These are phyloP conservation scores for Masnerella sp. DNA, from an alignment of 2,888 invertebrate species.

Conservation along the genomic window DNA sequence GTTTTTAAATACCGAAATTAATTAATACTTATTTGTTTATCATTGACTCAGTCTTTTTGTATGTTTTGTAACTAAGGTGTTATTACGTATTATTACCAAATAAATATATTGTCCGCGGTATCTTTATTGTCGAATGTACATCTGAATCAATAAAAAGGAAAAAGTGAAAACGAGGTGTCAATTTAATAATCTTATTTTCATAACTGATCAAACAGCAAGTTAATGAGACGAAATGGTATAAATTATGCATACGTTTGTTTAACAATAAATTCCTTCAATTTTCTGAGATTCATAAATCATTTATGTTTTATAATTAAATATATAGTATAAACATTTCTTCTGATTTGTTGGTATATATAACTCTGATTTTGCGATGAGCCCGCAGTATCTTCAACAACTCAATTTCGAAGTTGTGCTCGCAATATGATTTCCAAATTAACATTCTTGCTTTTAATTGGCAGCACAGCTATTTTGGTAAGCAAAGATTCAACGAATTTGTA, in stretches of 20 bases:
- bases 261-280: slow-evolving; percentile 16
- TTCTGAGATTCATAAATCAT: slow-evolving; percentile 26
- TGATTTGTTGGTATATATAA: slow-evolving; percentile 28
- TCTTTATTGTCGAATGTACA: slow-evolving; percentile 20
- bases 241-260: slow-evolving; percentile 21
- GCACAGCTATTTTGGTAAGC: slow-evolving; percentile 23
- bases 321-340: slow-evolving; percentile 14
- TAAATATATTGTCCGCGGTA: slow-evolving; percentile 11
- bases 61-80: neutral
- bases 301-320: slow-evolving; percentile 10
- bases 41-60: slow-evolving; percentile 1
- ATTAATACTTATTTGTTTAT: slow-evolving; percentile 10
- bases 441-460: slow-evolving; percentile 18
- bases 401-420: neutral
- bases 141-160: slow-evolving; percentile 24
- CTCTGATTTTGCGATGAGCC: neutral
- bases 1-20: no score
- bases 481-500: neutral
- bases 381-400: neutral
- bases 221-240: slow-evolving; percentile 3
- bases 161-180: neutral
- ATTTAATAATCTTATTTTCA: slow-evolving; percentile 17
- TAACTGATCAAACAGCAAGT: slow-evolving; percentile 35
- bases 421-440: slow-evolving; percentile 28
- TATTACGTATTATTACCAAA: slow-evolving; percentile 13